These are phyloP conservation scores for Punctoribates punctum DNA, from an alignment of 2,888 invertebrate species.

Conservation along the genomic window DNA sequence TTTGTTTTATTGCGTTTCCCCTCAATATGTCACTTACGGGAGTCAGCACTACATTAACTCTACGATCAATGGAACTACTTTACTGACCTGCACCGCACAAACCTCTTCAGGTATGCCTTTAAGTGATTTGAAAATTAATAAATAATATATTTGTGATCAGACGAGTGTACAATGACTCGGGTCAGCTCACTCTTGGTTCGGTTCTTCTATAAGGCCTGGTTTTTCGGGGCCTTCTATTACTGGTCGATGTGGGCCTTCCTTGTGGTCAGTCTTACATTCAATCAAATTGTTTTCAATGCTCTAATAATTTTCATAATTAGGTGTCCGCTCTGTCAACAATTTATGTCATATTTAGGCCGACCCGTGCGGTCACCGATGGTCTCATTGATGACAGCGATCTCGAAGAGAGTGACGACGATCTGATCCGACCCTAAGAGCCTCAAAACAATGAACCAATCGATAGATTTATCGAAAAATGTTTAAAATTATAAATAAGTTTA, in stretches of 20 bases:
- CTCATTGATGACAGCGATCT: constrained; percentile 47
- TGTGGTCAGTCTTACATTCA: constrained; percentile 46
- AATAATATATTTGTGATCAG: constrained; percentile 47
- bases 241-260: constrained; percentile 55
- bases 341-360: constrained; percentile 43
- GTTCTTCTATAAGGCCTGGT: constrained; percentile 57
- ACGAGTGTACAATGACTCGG: constrained; percentile 54
- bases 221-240: constrained; percentile 56
- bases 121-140: neutral
- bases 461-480: neutral
- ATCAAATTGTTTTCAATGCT: too few species aligned
- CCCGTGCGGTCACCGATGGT: constrained; percentile 45
- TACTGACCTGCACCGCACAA: neutral
- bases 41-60: constrained; percentile 52
- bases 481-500: neutral
- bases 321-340: constrained; percentile 45
- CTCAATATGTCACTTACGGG: constrained; percentile 56
- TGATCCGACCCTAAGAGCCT: constrained; percentile 10
- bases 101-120: neutral
- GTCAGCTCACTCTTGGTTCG: constrained; percentile 53
- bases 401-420: constrained; percentile 45
- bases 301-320: constrained; percentile 28
- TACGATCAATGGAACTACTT: neutral
- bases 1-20: constrained; percentile 54
- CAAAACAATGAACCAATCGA: neutral